Percentiles rank a stretch among this genome's conserved stretches.
Conservation (phyloP, 2,113 vertebrate species). For the Microcebus jonahi region DNA sequence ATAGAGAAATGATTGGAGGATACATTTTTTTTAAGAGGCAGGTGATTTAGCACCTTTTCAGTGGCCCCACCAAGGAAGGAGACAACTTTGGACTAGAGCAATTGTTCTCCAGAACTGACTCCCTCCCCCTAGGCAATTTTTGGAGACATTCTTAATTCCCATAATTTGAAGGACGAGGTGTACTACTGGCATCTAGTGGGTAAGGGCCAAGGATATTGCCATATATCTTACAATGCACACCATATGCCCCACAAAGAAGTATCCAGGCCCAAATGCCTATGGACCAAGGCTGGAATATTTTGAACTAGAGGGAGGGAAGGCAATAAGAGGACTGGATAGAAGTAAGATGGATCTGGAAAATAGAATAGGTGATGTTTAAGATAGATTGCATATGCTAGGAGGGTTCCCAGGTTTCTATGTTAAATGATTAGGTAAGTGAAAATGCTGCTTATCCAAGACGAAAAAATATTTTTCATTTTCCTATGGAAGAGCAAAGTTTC, state of each 20-base stretch:
- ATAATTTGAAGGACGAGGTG: fast-evolving
- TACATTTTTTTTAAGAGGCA: neutral
- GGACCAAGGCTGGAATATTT: neutral
- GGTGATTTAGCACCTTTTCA: neutral
- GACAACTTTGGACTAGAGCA: neutral
- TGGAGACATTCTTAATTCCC: neutral
- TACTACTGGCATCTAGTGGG: neutral
- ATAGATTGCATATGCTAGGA: neutral
- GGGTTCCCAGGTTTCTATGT: neutral
- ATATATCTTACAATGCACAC: neutral
- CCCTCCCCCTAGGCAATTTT: neutral
- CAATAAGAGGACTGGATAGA: neutral
- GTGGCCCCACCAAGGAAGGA: neutral
- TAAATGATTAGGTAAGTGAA: neutral
- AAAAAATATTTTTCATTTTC: neutral
- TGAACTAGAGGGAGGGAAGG: neutral
- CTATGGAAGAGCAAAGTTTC: neutral
- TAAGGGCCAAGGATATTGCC: neutral
- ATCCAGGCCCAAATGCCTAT: neutral
- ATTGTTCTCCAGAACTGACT: neutral
- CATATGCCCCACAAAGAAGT: neutral
- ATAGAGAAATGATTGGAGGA: neutral
- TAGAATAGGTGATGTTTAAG: neutral
- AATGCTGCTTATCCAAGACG: neutral
- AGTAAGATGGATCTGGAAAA: neutral